Conservation (phyloP, 2,113 vertebrate genomes). For the Chlamydotis undulata region DNA sequence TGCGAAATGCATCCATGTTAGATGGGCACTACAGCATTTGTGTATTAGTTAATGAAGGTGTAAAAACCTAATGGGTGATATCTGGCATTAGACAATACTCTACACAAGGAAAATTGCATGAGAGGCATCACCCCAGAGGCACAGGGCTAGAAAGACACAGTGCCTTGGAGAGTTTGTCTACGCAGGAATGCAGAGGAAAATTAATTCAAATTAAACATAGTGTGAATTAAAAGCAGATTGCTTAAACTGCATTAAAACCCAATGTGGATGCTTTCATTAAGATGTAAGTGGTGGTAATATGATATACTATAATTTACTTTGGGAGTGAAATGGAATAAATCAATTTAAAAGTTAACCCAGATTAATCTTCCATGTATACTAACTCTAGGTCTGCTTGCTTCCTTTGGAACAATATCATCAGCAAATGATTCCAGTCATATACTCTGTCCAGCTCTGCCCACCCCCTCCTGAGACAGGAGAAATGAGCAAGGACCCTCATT, state of each 20-base stretch:
- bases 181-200: background rate
- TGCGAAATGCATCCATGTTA: background rate
- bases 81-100: background rate
- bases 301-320: background rate
- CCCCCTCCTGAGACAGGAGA: background rate
- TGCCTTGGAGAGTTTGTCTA: background rate
- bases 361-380: background rate
- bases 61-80: background rate
- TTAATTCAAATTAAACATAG: conserved; percentile 1
- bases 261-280: background rate
- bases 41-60: background rate
- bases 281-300: background rate
- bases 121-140: background rate
- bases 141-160: background rate
- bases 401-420: background rate
- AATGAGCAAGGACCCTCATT: accelerated
- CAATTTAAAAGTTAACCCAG: background rate
- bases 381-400: background rate
- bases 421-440: background rate
- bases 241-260: background rate
- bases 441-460: background rate
- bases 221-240: conserved; percentile 23
- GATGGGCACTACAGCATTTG: background rate
- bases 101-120: background rate
- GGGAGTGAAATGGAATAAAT: background rate